phyloP scores from a whole-genome alignment of 2,113 vertebrate species.

The Grantiella picta region DNA sequence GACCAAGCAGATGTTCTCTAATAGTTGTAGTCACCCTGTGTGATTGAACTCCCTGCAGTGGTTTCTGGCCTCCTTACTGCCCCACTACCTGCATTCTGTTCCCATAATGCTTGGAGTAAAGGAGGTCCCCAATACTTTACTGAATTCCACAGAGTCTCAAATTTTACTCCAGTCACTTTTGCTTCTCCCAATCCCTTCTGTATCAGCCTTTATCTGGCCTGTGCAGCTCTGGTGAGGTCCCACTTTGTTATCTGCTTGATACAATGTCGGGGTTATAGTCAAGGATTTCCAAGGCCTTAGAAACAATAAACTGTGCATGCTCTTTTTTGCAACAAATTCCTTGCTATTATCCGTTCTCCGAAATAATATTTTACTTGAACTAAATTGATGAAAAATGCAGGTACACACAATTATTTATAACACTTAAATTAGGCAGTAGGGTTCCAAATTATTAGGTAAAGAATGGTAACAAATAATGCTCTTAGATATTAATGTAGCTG shows the following conservation, averaged over 20 bases:
- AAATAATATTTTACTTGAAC: background rate
- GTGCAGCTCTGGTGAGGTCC: background rate
- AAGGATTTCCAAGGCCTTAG: background rate
- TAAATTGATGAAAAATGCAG: background rate
- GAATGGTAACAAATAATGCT: background rate
- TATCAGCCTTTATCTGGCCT: background rate
- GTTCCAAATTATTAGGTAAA: background rate
- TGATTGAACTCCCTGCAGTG: rapidly evolving
- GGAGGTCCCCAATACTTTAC: background rate
- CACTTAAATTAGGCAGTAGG: background rate
- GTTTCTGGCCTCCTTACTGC: background rate
- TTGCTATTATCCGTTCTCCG: background rate
- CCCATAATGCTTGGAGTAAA: background rate
- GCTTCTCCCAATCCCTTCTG: background rate
- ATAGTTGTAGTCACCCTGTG: background rate
- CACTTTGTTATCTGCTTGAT: background rate
- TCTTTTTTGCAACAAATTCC: background rate
- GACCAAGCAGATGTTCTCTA: background rate
- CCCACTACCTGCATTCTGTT: background rate
- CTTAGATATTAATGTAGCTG: background rate
- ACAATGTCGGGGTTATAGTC: background rate
- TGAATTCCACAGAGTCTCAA: background rate
- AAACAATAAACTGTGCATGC: background rate
- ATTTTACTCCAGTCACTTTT: background rate
- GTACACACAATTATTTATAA: background rate